phyloP scores from a whole-genome alignment of 2,888 invertebrate genomes.

The Plebejus argus region DNA sequence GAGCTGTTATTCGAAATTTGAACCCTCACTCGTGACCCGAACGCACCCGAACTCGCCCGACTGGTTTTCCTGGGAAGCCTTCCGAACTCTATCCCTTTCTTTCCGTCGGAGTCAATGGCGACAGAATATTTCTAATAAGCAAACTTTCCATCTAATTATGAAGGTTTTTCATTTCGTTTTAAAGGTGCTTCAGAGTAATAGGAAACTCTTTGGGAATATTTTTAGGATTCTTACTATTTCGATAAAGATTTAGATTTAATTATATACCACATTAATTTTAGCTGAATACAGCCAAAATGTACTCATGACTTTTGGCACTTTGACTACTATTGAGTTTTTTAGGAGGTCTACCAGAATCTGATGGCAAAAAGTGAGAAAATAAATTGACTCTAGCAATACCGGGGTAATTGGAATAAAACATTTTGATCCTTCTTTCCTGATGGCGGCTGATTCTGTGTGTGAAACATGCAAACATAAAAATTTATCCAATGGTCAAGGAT shows the following conservation, averaged over 20 bases:
- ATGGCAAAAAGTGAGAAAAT: too few species aligned
- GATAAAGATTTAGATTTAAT: background rate
- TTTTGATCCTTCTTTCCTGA: too few species aligned
- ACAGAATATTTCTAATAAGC: constrained; percentile 9
- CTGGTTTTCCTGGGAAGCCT: constrained; percentile 55
- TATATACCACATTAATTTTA: too few species aligned
- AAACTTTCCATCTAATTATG: constrained; percentile 24
- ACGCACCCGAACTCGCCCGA: constrained; percentile 58
- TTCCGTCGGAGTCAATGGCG: background rate
- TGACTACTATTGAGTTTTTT: too few species aligned
- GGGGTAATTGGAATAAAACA: too few species aligned
- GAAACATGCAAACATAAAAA: too few species aligned
- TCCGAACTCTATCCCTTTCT: constrained; percentile 38
- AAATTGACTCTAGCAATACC: too few species aligned
- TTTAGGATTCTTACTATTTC: background rate
- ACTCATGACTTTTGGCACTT: too few species aligned
- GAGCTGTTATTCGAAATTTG: constrained; percentile 59
- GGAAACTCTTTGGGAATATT: background rate
- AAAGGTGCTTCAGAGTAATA: background rate
- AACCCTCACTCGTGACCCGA: constrained; percentile 65
- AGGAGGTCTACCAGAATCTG: too few species aligned
- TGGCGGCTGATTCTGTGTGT: too few species aligned
- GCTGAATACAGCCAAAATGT: too few species aligned
- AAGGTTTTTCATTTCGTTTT: background rate
- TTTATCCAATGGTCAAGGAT: too few species aligned